phyloP scores from a whole-genome alignment of 2,888 invertebrate genomes.

The Ochropacha duplaris region DNA sequence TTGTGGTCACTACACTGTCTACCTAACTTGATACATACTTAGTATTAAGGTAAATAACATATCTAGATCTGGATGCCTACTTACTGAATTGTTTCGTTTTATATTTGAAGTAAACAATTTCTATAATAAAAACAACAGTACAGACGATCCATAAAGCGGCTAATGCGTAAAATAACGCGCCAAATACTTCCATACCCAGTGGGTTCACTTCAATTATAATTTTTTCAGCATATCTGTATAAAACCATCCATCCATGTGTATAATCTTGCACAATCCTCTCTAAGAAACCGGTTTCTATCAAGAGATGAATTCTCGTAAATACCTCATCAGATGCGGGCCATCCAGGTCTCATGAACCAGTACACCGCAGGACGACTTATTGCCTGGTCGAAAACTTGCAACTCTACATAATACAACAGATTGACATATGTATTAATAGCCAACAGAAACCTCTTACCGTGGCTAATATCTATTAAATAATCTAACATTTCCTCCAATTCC shows the following conservation, averaged over 20 bases:
- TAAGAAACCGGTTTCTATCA: conserved; percentile 46
- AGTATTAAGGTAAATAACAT: conserved; percentile 20
- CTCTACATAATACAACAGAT: conserved; percentile 21
- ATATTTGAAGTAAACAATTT: conserved; percentile 34
- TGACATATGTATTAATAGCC: conserved; percentile 29
- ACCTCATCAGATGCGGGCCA: conserved; percentile 52
- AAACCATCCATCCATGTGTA: conserved; percentile 12
- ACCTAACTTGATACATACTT: conserved; percentile 6
- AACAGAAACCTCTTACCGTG: conserved; percentile 49
- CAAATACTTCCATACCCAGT: conserved; percentile 36
- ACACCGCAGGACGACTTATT: conserved; percentile 30
- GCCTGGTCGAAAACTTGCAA: conserved; percentile 46
- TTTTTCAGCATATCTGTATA: background rate
- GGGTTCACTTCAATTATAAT: conserved; percentile 15
- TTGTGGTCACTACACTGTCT: background rate
- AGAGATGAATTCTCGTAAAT: conserved; percentile 22
- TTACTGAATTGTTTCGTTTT: background rate
- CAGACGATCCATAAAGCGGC: conserved; percentile 37
- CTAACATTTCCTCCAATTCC: conserved; percentile 21
- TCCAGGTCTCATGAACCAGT: conserved; percentile 51
- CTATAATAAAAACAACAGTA: conserved; percentile 35
- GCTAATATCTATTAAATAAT: conserved; percentile 33
- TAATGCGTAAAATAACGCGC: conserved; percentile 51
- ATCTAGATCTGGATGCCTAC: background rate
- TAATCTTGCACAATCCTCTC: conserved; percentile 25